Percentiles rank a stretch among this genome's conserved stretches.
These are phyloP conservation scores for Cheilosia grossa DNA, from an alignment of 2,888 invertebrate species.

Conservation along the genomic window DNA sequence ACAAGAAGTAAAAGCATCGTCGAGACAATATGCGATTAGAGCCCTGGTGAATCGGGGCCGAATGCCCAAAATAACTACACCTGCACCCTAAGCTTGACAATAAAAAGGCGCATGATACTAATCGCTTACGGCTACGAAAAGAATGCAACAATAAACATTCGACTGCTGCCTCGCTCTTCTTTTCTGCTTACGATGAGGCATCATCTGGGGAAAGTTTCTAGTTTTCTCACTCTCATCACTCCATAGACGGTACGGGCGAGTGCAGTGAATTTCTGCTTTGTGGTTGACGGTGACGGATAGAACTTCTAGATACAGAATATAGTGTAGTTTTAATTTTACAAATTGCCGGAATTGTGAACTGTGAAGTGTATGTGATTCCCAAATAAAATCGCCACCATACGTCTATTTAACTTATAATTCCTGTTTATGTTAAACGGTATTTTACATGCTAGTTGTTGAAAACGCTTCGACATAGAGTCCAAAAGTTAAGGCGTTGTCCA, in stretches of 20 bases:
- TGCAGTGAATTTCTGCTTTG: constrained; percentile 47
- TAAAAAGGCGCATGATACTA: background rate
- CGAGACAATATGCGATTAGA: too few species aligned
- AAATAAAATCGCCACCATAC: constrained; percentile 13
- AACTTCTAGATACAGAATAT: constrained; percentile 1
- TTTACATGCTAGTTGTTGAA: background rate
- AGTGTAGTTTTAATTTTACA: constrained; percentile 35
- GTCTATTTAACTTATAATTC: constrained; percentile 1
- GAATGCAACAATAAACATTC: constrained; percentile 8
- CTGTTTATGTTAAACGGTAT: background rate
- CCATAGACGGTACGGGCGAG: constrained; percentile 34
- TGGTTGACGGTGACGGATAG: constrained; percentile 68
- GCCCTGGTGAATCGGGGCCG: too few species aligned
- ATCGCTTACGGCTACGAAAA: constrained; percentile 18
- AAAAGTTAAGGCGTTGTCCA: constrained; percentile 71
- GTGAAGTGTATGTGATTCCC: constrained; percentile 47
- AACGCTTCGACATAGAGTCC: constrained; percentile 5
- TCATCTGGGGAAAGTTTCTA: constrained; percentile 23
- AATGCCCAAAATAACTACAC: too few species aligned
- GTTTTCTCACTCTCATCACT: constrained; percentile 55
- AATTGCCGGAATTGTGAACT: constrained; percentile 38
- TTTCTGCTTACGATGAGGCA: background rate
- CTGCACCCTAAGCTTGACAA: too few species aligned
- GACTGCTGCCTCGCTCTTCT: constrained; percentile 15
- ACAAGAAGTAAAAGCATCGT: too few species aligned